Percentiles rank a stretch among this genome's conserved stretches.
Evolutionary conservation across 2,888 invertebrate species (phyloP).

Genomic region (Mactromeris polynyma): DNA sequence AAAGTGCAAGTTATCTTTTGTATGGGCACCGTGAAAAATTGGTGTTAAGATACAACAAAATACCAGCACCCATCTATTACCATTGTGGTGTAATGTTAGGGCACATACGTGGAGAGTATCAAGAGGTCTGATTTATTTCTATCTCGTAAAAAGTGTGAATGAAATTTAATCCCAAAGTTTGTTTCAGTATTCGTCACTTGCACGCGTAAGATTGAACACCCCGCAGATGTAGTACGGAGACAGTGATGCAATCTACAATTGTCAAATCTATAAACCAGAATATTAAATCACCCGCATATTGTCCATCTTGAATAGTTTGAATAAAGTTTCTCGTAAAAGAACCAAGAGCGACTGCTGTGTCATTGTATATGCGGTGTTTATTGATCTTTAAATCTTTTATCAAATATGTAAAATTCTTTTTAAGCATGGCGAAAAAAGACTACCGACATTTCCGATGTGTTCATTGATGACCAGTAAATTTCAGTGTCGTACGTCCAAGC

Average conservation of each 20-base stretch:
- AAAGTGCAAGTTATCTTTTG: neutral
- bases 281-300: neutral
- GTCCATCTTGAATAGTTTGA: neutral
- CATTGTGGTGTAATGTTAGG: neutral
- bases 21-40: neutral
- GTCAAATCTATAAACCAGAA: neutral
- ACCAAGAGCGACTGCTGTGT: neutral
- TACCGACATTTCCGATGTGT: too few species aligned
- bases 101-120: neutral
- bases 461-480: too few species aligned
- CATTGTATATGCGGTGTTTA: neutral
- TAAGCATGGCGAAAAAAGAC: too few species aligned
- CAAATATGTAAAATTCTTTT: too few species aligned
- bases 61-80: neutral
- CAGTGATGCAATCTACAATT: neutral
- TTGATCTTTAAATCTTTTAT: too few species aligned
- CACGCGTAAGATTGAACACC: neutral
- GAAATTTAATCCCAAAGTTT: neutral
- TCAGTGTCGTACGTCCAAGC: too few species aligned
- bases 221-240: neutral
- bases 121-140: neutral
- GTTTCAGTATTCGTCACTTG: neutral
- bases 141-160: neutral
- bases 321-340: neutral
- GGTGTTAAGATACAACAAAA: neutral